A percentile compares a stretch with the other conserved stretches of the same genome.
These are phyloP conservation scores for Scaptomyza polygonia DNA, from an alignment of 2,888 invertebrate species.

Conservation along the genomic window DNA sequence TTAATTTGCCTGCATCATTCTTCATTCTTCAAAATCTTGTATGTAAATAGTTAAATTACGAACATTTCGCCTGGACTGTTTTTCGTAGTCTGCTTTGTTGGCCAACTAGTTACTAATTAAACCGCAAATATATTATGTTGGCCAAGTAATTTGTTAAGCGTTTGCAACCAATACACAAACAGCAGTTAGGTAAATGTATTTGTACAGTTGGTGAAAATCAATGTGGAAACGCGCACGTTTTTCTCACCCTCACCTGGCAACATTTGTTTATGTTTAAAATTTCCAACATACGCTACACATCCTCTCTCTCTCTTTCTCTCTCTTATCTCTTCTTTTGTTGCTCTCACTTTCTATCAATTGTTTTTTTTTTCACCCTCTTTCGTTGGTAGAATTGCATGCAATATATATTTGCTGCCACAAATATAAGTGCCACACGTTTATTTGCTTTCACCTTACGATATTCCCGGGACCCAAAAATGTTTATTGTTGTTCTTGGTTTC, in stretches of 20 bases:
- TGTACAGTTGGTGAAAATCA: conserved; percentile 58
- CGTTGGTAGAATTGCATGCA: conserved; percentile 48
- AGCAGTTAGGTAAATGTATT: conserved; percentile 28
- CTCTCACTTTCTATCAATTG: conserved; percentile 6
- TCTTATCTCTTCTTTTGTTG: conserved; percentile 5
- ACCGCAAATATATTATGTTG: conserved; percentile 73
- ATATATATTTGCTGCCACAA: conserved; percentile 77
- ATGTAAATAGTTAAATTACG: background rate
- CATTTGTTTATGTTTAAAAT: conserved; percentile 53
- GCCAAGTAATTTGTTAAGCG: conserved; percentile 54
- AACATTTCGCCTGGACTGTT: conserved; percentile 21
- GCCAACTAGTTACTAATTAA: conserved; percentile 74
- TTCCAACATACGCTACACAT: conserved; percentile 50
- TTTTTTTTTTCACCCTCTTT: conserved; percentile 6
- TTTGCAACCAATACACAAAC: conserved; percentile 43
- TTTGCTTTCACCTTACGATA: conserved; percentile 62
- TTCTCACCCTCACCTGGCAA: conserved; percentile 23
- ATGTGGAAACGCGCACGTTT: conserved; percentile 58
- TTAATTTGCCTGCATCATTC: background rate
- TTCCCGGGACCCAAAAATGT: conserved; percentile 29
- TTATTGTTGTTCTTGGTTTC: conserved; percentile 7
- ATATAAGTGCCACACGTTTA: conserved; percentile 79
- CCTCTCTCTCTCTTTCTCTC: too few relatives aligned
- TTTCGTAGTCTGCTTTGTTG: conserved; percentile 24
- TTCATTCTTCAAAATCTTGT: background rate